A percentile compares a stretch with the other conserved stretches of the same genome.
phyloP scores from a whole-genome alignment of 2,113 vertebrate species.

The Pogona vitticeps region DNA sequence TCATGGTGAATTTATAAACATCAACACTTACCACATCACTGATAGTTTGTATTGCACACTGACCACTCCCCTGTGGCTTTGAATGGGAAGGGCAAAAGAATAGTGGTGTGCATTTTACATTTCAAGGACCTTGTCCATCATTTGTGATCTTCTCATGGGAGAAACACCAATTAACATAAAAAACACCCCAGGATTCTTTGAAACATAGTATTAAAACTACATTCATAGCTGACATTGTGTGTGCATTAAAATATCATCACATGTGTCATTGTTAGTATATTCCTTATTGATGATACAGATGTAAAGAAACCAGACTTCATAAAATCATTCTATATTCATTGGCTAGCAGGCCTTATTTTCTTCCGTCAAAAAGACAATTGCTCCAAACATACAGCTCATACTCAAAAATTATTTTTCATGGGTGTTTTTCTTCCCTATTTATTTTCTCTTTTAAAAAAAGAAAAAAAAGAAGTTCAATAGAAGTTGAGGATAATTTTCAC shows the following conservation, averaged over 20 bases:
- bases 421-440: not conserved
- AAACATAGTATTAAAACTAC: not conserved
- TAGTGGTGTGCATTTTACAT: not conserved
- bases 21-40: not conserved
- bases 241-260: not conserved
- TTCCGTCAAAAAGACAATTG: not conserved
- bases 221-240: not conserved
- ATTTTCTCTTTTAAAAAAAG: not conserved
- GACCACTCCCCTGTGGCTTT: not conserved
- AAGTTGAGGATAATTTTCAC: constrained; percentile 2
- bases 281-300: not conserved
- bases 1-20: too few relatives aligned
- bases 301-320: not conserved
- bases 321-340: constrained; percentile 13
- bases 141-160: not conserved
- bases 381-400: not conserved
- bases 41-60: not conserved
- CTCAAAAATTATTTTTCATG: constrained; percentile 9
- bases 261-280: not conserved
- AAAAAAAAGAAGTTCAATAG: not conserved
- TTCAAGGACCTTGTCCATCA: not conserved
- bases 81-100: too few relatives aligned
- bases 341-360: constrained; percentile 10
- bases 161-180: not conserved
- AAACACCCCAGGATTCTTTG: not conserved